Base-by-base conservation (phyloP, 2,888 invertebrate genomes). In the Polyommatus iphigenia region DNA sequence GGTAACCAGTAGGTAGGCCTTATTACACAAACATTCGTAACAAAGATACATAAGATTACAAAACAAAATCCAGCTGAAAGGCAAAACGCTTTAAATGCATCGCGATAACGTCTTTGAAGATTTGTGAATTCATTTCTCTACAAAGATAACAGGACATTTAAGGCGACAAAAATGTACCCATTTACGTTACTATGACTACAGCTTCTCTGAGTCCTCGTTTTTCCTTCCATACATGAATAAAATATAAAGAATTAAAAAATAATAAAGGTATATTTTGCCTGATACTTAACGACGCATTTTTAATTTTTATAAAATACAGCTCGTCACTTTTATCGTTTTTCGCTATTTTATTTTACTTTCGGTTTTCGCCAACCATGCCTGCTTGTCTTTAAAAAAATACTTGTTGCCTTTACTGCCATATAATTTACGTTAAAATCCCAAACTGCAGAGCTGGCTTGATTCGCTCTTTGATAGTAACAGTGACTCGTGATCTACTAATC, bases 81-180 rank as follows among this genome's bases (percentile, higher is more conserved):
- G 13, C 10, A 62, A 29, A 67, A 29, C 62, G 24, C 1, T 67
- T 15, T 29, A 5, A 29, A 67, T 67, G 24, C 62, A 67, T 67
- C 62, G 62, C 15, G 62, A 67, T 67, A 67, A 67, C 62, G 62
- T 67, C 62, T 13, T 15, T 29, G 62, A 67, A 67, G 62, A 67
- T 67, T 67, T 67, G 62, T 67, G 62, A 13, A 0, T 67, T 67
- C 62, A 3, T 29, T 67, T 67, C 29, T 29, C 24, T 67, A 29
- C n/a, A 29, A 67, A 67, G 62, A 29, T 67, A 67, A 67, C 4
- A 67, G 59, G 20, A 59, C n/a, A 0, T 10, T 67, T 67, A 67
- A 24, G 13, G 62, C 1, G 20, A 59, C 59, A 24, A 20, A 29
- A 67, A 29, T 59, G 10, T 62, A 29, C 1, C 13, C 29, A 10